Evolutionary conservation across 2,888 invertebrate genomes (phyloP).

Genomic region (Elmis aenea): DNA sequence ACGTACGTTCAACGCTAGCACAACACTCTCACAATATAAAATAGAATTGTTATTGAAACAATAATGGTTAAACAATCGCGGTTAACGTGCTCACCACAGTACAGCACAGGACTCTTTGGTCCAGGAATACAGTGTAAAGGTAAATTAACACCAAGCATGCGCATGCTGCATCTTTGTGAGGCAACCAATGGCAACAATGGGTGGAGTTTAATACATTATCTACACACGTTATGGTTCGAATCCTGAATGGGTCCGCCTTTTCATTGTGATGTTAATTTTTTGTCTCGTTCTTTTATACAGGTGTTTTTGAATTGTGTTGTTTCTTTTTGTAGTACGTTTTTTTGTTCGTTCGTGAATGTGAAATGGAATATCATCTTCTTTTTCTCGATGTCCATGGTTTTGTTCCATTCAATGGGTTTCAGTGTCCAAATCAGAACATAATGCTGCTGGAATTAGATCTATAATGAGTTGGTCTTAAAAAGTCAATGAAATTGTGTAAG

Average conservation of each 20-base stretch:
- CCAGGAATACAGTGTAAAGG: conserved; percentile 23
- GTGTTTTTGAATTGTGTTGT: conserved; percentile 43
- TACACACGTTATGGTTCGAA: conserved; percentile 43
- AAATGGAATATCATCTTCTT: conserved; percentile 4
- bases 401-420: conserved; percentile 1
- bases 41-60: conserved; percentile 13
- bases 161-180: conserved; percentile 25
- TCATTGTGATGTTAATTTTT: conserved; percentile 48
- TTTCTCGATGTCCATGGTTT: neutral
- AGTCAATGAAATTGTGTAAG: too few relatives aligned
- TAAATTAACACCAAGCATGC: conserved; percentile 30
- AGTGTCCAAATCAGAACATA: conserved; percentile 21
- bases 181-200: conserved; percentile 38
- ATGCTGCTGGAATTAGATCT: conserved; percentile 19
- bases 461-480: too few relatives aligned
- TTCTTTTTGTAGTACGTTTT: conserved; percentile 9
- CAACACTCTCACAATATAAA: conserved; percentile 19
- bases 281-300: conserved; percentile 47
- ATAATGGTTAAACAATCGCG: conserved; percentile 19
- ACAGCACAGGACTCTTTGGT: conserved; percentile 42
- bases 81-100: conserved; percentile 39
- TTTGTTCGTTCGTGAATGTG: conserved; percentile 2
- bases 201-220: conserved; percentile 41
- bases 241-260: conserved; percentile 40
- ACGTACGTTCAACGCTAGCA: conserved; percentile 12